A percentile compares a stretch with the other conserved stretches of the same genome.
phyloP scores from a whole-genome alignment of 2,797 vertebrate species.

The Sciaenops ocellatus region DNA sequence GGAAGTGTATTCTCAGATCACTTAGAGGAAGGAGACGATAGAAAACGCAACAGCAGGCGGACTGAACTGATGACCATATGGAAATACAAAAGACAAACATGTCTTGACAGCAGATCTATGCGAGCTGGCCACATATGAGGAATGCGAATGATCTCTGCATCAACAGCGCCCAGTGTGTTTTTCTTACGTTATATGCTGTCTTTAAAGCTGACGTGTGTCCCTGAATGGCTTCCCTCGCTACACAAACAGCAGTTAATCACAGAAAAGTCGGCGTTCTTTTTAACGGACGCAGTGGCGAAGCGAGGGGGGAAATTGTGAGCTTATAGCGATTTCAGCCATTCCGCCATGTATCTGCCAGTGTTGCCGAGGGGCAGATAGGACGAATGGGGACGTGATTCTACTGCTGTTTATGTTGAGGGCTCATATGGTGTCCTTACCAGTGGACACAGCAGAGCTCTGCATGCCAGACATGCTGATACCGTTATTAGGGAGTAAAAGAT shows the following conservation, averaged over 20 bases:
- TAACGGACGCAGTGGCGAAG: slow-evolving; percentile 40
- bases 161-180: slow-evolving; percentile 11
- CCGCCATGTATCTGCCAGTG: slow-evolving; percentile 55
- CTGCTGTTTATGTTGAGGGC: slow-evolving; percentile 51
- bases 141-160: slow-evolving; percentile 38
- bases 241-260: slow-evolving; percentile 50
- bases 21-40: slow-evolving; percentile 30
- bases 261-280: slow-evolving; percentile 56
- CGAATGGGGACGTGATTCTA: slow-evolving; percentile 25
- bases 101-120: slow-evolving; percentile 36
- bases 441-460: slow-evolving; percentile 33
- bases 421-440: slow-evolving; percentile 64
- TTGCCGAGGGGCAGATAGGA: slow-evolving; percentile 34
- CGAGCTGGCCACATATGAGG: slow-evolving; percentile 32
- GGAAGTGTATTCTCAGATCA: slow-evolving; percentile 31
- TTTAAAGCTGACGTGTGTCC: slow-evolving; percentile 39
- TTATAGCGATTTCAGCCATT: slow-evolving; percentile 61
- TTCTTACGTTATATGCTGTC: slow-evolving; percentile 21
- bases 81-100: slow-evolving; percentile 34
- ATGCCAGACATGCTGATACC: slow-evolving; percentile 16
- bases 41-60: slow-evolving; percentile 28
- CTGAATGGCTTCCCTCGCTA: slow-evolving; percentile 41
- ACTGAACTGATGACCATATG: slow-evolving; percentile 46
- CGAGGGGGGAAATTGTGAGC: slow-evolving; percentile 63
- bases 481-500: too few species aligned